A percentile compares a stretch with the other conserved stretches of the same genome.
These are phyloP conservation scores for Sprattus sprattus DNA, from an alignment of 2,113 vertebrate genomes.

Conservation along the genomic window DNA sequence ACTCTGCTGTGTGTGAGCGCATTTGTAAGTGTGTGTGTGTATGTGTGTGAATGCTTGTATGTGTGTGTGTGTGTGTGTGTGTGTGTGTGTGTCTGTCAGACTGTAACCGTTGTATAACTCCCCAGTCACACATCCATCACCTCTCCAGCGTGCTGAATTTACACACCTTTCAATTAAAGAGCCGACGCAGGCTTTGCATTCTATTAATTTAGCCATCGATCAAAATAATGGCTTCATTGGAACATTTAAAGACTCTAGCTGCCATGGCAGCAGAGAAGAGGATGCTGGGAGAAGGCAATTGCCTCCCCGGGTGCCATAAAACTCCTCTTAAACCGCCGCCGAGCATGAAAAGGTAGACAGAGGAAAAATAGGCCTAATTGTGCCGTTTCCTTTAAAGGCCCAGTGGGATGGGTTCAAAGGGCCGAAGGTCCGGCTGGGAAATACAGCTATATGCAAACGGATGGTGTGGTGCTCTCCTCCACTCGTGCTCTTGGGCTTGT, in stretches of 20 bases:
- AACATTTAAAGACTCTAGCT: constrained; percentile 33
- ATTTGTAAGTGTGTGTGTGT: not conserved
- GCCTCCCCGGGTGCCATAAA: constrained; percentile 9
- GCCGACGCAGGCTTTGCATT: not conserved
- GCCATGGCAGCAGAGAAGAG: not conserved
- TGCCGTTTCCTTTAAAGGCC: not conserved
- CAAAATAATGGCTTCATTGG: constrained; percentile 41
- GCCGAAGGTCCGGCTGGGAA: not conserved
- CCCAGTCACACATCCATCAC: not conserved
- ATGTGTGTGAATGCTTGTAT: not conserved
- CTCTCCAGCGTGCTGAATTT: not conserved
- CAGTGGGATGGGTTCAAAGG: not conserved
- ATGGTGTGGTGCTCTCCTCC: no score
- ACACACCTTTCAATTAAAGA: constrained; percentile 15
- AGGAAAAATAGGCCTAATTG: not conserved
- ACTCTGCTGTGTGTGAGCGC: not conserved
- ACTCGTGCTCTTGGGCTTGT: no score
- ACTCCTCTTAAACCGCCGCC: constrained; percentile 23
- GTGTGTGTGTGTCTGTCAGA: not conserved
- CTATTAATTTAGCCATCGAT: constrained; percentile 42
- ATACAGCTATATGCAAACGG: no score
- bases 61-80: not conserved
- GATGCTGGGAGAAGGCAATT: constrained; percentile 1
- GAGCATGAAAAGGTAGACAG: not conserved
- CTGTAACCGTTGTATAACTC: not conserved